Evolutionary conservation across 2,113 vertebrate species (phyloP), one percentile per base, ranked within the genome.

Genomic region (Zapornia atra): DNA sequence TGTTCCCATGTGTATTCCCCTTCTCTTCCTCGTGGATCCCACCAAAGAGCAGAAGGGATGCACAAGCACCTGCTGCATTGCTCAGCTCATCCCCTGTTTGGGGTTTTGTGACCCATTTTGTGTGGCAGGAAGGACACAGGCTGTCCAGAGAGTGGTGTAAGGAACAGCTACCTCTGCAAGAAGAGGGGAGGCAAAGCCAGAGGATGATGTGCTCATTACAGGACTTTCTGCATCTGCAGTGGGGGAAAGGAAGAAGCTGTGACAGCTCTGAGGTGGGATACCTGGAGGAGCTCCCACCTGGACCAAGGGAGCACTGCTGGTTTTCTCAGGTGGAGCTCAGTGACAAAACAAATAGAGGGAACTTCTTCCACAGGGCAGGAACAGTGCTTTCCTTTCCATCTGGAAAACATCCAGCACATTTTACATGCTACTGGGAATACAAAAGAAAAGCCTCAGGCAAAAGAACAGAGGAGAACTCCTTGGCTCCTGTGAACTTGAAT

Each of bases 31-130:
- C 0, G 0, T 40, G 53, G 77, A 53, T 79, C 34, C 21, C 46
- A 16, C 44, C 1, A 1, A 69, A 61, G 34, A 51, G 61, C 61
- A 71, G 77, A 75, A 84, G 69, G 54, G 38, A 10, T 59, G 12
- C 60, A 44, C 26, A 24, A 31, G 25, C 59, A 38, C 48, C 48
- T 2, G 0, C 38, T 87, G 0, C 1, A 0, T 66, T 78, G 38
- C 70, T 88, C 12, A 3, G 22, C 54, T 90, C 63, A n/a, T 80
- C 31, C 31, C 90, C 54, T 77, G 5, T 38, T 77, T 36, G 61
- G 42, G 53, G n/a, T 68, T 72, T 68, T 53, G 57, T 86, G 54
- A 46, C 53, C 53, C 34, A 8, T 86, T 78, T 77, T 60, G 19
- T 25, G 4, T 18, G 22, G 14, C 29, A 50, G 57, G 66, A 40